These are phyloP conservation scores for Todiramphus saurophagus DNA, from an alignment of 2,113 vertebrate species.

Conservation along the genomic window DNA sequence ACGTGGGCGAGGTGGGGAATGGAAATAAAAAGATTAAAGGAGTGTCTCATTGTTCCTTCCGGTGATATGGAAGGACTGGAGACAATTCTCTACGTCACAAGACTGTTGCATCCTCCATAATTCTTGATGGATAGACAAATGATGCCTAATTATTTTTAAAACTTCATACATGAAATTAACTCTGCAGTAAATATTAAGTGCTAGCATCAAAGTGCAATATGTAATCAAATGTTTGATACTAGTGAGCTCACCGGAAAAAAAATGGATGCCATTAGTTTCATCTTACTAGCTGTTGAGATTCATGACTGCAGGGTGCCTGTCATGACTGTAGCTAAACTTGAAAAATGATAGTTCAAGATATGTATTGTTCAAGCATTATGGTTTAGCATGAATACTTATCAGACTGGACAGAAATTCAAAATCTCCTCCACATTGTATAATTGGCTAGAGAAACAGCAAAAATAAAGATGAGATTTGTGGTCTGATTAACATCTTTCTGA, in stretches of 20 bases:
- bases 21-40: not conserved
- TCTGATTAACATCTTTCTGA: not conserved
- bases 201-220: not conserved
- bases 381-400: not conserved
- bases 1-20: not conserved
- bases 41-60: not conserved
- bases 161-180: not conserved
- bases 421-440: not conserved
- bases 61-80: not conserved
- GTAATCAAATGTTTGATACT: not conserved
- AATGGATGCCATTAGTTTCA: not conserved
- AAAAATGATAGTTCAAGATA: not conserved
- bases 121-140: not conserved
- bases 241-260: not conserved
- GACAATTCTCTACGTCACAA: not conserved
- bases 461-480: not conserved
- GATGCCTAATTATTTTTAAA: not conserved
- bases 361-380: not conserved
- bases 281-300: not conserved
- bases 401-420: slow-evolving; percentile 10
- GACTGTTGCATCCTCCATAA: not conserved
- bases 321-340: not conserved
- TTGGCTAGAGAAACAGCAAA: not conserved
- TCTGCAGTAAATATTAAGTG: not conserved
- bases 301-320: not conserved